Base-by-base conservation (phyloP, 2,113 vertebrate genomes). In the Cyphomyrus plagiostoma region DNA sequence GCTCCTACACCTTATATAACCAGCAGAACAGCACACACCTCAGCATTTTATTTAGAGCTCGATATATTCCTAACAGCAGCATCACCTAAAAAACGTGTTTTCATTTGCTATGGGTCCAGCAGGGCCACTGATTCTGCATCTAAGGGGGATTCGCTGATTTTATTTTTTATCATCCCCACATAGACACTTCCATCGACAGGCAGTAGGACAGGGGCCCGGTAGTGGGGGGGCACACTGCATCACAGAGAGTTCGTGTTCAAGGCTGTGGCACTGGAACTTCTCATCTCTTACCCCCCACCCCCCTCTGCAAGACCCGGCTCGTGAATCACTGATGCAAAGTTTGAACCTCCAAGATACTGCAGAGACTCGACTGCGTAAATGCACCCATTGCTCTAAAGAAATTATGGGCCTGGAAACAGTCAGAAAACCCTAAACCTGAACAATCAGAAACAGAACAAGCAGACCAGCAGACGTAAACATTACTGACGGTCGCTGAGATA, bases 31-130 rank as follows among this genome's bases (percentile, higher is more conserved):
- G 74, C 35, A 80, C 35, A 80, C 39, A 80, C 30, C 74, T 80
- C 74, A 80, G 74, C 74, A 80, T 80, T 80, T 80, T 80, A 80
- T 80, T 77, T 80, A 39, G 74, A 80, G 74, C 74, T 80, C 35
- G 35, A 39, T 80, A 80, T 80, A 80, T 80, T 70, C 62, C 74
- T 80, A 80, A 80, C 74, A 42, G 74, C 35, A 39, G 74, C 35
- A 19, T 80, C 74, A 80, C 74, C 35, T 19, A 80, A 80, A 77
- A 77, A 80, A 42, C 4, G 74, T 80, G 74, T 80, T 80, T 39
- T 80, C 74, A 80, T 42, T 35, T 15, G 6, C 74, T 42, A 42
- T 80, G 35, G n/a, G 35, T 80, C 74, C 74, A 80, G 74, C 35
- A 42, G 74, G 39, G 74, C 15, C 30, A 80, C 74, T 19, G 35